Evolutionary conservation across 1,140 invertebrate species (phyloP).

Genomic region (Hycleus phaleratus): DNA sequence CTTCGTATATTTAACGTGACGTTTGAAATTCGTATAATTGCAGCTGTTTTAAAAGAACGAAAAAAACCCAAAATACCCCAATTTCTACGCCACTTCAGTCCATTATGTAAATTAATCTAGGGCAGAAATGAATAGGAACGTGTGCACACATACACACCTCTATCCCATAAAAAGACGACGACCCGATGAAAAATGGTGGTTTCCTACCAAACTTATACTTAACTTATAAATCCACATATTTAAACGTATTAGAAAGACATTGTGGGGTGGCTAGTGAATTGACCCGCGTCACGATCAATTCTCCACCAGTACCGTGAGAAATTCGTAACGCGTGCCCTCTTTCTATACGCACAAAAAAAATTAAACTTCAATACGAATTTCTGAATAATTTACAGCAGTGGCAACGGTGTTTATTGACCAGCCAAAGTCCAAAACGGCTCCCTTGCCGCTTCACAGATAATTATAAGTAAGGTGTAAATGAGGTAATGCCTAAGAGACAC

Average conservation of each 20-base stretch:
- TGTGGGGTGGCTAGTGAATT: constrained; percentile 7
- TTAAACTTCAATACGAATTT: no score
- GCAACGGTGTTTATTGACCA: background rate
- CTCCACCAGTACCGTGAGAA: background rate
- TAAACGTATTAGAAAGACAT: constrained; percentile 1
- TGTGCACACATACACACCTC: background rate
- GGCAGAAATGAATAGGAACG: constrained; percentile 10
- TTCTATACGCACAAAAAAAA: no score
- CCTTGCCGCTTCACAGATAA: constrained; percentile 9
- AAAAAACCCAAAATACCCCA: background rate
- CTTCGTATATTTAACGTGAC: background rate
- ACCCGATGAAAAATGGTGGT: background rate
- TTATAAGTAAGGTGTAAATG: constrained; percentile 18
- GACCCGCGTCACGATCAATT: background rate
- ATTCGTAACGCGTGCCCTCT: background rate
- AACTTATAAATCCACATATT: constrained; percentile 11
- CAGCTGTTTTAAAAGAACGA: constrained; percentile 8
- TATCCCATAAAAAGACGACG: constrained; percentile 2
- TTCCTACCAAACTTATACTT: constrained; percentile 4
- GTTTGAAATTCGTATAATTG: constrained; percentile 7
- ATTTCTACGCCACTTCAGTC: constrained; percentile 1
- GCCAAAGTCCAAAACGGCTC: constrained; percentile 6
- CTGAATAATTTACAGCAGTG: background rate
- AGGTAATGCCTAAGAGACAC: constrained; percentile 14
- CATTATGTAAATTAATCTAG: constrained; percentile 14